Evolutionary conservation across 2,113 vertebrate genomes (phyloP).

Genomic region (Cricetomys ansorgei): DNA sequence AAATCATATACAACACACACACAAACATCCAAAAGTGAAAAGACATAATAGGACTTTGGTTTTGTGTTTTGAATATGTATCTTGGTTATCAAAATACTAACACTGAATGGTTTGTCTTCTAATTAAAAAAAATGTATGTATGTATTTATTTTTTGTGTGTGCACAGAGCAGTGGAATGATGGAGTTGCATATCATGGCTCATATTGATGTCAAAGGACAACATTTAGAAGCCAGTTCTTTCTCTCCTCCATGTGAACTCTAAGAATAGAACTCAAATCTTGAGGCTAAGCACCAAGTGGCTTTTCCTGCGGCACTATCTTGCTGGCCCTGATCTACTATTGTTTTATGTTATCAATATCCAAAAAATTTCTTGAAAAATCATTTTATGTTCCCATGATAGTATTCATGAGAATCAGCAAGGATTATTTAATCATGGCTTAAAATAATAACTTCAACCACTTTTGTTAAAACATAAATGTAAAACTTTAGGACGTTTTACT

Average conservation of each 20-base stretch:
- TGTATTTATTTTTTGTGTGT: not conserved
- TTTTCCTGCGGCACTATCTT: too few species aligned
- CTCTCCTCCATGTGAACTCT: too few species aligned
- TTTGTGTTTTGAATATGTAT: not conserved
- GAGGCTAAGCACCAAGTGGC: not conserved
- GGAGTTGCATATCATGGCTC: not conserved
- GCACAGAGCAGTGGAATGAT: too few species aligned
- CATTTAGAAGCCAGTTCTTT: not conserved
- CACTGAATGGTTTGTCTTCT: not conserved
- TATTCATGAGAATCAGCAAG: not conserved
- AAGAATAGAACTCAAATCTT: too few species aligned
- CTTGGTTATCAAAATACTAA: not conserved
- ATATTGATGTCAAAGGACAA: not conserved
- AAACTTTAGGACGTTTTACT: conserved; percentile 17
- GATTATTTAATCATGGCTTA: not conserved
- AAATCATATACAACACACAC: not conserved
- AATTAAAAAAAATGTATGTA: not conserved
- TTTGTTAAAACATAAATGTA: conserved; percentile 12
- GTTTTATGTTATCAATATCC: not conserved
- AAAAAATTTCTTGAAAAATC: not conserved
- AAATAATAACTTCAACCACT: not conserved
- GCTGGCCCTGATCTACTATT: not conserved
- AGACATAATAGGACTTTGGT: not conserved
- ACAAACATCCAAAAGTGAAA: not conserved
- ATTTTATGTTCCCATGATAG: not conserved